Evolutionary conservation across 2,113 vertebrate genomes (phyloP).

Genomic region (Indicator maculatus): DNA sequence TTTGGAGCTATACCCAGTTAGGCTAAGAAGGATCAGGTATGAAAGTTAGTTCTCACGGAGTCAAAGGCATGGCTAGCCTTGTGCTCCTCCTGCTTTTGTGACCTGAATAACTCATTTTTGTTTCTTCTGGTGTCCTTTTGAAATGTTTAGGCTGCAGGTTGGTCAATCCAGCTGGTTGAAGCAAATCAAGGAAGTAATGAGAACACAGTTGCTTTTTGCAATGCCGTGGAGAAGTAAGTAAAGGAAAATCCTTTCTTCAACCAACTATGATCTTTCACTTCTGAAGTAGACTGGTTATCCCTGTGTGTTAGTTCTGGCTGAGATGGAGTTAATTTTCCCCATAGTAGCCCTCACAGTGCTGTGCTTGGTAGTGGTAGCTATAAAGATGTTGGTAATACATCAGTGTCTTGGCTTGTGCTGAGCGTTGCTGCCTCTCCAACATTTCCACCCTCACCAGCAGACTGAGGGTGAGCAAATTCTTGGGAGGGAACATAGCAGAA

Average conservation of each 20-base stretch:
- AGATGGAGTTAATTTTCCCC: not conserved
- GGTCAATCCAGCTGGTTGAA: conserved; percentile 61
- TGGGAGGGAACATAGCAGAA: not conserved
- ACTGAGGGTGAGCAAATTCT: not conserved
- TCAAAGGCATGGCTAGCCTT: not conserved
- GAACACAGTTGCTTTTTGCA: conserved; percentile 60
- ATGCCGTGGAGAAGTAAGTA: conserved; percentile 70
- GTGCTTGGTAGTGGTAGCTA: not conserved
- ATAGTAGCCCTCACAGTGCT: not conserved
- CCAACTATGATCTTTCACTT: not conserved
- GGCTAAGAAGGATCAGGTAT: not conserved
- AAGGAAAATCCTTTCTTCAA: not conserved
- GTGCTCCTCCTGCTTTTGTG: not conserved
- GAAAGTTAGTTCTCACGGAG: not conserved
- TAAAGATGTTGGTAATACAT: not conserved
- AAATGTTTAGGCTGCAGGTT: conserved; percentile 51
- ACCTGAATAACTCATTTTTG: conserved; percentile 27
- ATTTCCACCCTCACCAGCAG: too few relatives aligned
- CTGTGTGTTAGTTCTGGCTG: not conserved
- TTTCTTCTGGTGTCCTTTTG: not conserved
- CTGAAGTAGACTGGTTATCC: not conserved
- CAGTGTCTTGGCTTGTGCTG: not conserved
- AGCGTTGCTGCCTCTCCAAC: not conserved
- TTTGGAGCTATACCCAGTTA: not conserved
- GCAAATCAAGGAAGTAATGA: conserved; percentile 50